A percentile compares a stretch with the other conserved stretches of the same genome.
These are phyloP conservation scores for Cecidostiba fungosa DNA, from an alignment of 2,888 invertebrate genomes.

Conservation along the genomic window DNA sequence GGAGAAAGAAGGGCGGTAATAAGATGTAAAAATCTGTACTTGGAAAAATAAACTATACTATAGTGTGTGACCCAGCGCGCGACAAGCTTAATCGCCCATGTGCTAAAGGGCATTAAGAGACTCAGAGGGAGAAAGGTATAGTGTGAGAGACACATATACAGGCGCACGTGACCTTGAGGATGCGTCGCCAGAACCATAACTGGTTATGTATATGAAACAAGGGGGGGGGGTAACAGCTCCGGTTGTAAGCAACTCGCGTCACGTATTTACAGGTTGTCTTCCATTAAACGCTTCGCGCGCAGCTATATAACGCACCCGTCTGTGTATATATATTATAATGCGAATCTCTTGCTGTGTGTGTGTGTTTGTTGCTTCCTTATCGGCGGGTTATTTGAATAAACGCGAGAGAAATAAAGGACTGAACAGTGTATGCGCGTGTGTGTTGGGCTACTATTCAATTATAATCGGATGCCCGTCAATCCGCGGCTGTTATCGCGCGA, in stretches of 20 bases:
- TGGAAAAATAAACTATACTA: no score
- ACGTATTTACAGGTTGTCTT: constrained; percentile 73
- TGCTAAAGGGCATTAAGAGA: constrained; percentile 27
- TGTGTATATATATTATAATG: background rate
- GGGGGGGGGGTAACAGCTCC: background rate
- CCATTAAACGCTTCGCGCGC: constrained; percentile 37
- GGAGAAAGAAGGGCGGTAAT: no score
- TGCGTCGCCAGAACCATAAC: constrained; percentile 63
- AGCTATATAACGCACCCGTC: background rate
- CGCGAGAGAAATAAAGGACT: constrained; percentile 31
- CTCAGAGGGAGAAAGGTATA: background rate
- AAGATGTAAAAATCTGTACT: no score
- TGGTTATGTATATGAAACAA: constrained; percentile 73
- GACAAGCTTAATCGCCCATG: constrained; percentile 38
- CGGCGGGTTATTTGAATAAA: constrained; percentile 34
- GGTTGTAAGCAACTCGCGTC: constrained; percentile 52
- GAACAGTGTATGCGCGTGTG: background rate
- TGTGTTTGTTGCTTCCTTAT: background rate
- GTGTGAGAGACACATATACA: background rate
- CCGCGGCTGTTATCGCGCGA: background rate
- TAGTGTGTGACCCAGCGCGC: constrained; percentile 25
- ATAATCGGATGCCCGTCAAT: constrained; percentile 31
- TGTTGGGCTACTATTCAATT: constrained; percentile 8
- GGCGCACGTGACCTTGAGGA: constrained; percentile 16
- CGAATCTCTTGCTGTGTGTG: background rate